These are phyloP conservation scores for Cheilosia vulpina DNA, from an alignment of 2,888 invertebrate species.

Conservation along the genomic window DNA sequence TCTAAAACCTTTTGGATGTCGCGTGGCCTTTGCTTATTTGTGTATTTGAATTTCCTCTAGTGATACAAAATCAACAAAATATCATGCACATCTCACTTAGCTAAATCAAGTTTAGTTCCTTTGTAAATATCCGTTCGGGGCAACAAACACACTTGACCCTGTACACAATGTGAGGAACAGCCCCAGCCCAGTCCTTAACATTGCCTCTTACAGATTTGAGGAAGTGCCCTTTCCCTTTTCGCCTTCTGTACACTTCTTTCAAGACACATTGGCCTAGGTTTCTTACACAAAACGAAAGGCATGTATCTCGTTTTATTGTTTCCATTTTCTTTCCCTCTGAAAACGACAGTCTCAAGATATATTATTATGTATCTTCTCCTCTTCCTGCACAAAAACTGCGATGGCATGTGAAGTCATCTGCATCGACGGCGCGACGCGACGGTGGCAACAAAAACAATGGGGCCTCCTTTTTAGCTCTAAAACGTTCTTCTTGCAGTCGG, in stretches of 20 bases:
- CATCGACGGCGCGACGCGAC: slow-evolving; percentile 2
- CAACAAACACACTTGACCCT: not conserved
- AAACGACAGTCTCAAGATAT: slow-evolving; percentile 31
- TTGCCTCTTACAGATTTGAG: not conserved
- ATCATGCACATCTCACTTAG: not conserved
- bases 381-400: slow-evolving; percentile 9
- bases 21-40: too few species aligned
- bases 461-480: not conserved
- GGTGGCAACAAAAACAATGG: slow-evolving; percentile 2
- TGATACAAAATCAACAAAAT: too few species aligned
- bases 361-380: slow-evolving; percentile 26
- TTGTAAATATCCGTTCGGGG: too few species aligned
- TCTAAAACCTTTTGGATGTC: too few species aligned
- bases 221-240: not conserved
- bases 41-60: too few species aligned
- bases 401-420: slow-evolving; percentile 14
- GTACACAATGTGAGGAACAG: not conserved
- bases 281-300: not conserved
- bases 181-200: not conserved
- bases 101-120: not conserved
- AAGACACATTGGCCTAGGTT: slow-evolving; percentile 13
- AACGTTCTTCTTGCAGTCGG: slow-evolving; percentile 19
- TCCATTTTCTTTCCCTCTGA: slow-evolving; percentile 31
- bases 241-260: slow-evolving; percentile 1
- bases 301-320: slow-evolving; percentile 30